A percentile compares a stretch with the other conserved stretches of the same genome.
These are phyloP conservation scores for Autographa pulchrina DNA, from an alignment of 2,888 invertebrate species.

Conservation along the genomic window DNA sequence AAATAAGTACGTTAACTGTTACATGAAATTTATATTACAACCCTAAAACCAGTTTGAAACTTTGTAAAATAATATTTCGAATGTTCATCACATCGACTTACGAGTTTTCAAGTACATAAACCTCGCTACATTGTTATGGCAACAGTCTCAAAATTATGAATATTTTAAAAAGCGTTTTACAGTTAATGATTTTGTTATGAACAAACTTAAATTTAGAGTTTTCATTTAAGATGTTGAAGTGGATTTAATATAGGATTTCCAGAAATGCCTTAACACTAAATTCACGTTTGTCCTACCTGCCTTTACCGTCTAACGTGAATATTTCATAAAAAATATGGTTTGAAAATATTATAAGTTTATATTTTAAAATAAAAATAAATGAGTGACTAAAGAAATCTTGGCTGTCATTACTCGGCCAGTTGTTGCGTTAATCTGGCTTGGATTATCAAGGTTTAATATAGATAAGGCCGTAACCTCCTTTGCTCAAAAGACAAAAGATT, in stretches of 20 bases:
- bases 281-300: conserved; percentile 32
- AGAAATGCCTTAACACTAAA: conserved; percentile 10
- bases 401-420: conserved; percentile 36
- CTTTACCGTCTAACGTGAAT: conserved; percentile 9
- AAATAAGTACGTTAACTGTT: neutral
- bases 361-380: conserved; percentile 16
- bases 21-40: conserved; percentile 3
- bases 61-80: conserved; percentile 2
- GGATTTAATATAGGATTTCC: conserved; percentile 40
- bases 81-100: conserved; percentile 12
- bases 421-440: conserved; percentile 44
- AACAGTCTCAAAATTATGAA: conserved; percentile 26
- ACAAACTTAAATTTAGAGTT: conserved; percentile 40
- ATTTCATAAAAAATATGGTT: conserved; percentile 8
- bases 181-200: conserved; percentile 36
- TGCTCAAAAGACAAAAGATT: conserved; percentile 56
- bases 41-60: conserved; percentile 7
- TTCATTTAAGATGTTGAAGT: conserved; percentile 28
- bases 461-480: conserved; percentile 55
- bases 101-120: conserved; percentile 16
- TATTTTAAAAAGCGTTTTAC: conserved; percentile 35
- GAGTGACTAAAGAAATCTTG: conserved; percentile 33
- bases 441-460: conserved; percentile 56
- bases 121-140: conserved; percentile 10
- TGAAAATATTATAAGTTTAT: conserved; percentile 10